A percentile compares a stretch with the other conserved stretches of the same genome.
These are phyloP conservation scores for Drosophila serrata DNA, from an alignment of 1,140 invertebrate genomes.

Conservation along the genomic window DNA sequence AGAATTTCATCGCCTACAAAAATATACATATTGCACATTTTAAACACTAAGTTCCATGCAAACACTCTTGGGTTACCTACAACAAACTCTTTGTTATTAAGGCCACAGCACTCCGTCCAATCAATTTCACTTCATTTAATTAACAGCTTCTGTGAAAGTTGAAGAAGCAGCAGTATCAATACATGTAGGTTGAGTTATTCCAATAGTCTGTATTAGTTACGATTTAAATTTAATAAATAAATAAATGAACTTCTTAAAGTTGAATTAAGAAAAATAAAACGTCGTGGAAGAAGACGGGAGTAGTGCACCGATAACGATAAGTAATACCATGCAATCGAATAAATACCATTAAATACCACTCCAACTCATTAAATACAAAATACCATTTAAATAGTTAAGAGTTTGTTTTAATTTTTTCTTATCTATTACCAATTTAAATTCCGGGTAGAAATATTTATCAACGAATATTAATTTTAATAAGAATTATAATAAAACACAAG, in stretches of 20 bases:
- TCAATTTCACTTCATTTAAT: constrained; percentile 35
- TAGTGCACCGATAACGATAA: not conserved
- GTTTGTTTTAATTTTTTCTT: not conserved
- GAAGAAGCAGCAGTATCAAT: not conserved
- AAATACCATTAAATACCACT: not conserved
- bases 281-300: not conserved
- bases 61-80: constrained; percentile 31
- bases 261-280: not conserved
- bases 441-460: not conserved
- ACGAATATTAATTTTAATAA: too few species aligned
- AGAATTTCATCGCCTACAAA: constrained; percentile 21
- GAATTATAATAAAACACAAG: not conserved
- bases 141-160: not conserved
- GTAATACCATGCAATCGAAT: not conserved
- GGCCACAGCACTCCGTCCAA: not conserved
- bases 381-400: not conserved
- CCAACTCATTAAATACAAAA: not conserved
- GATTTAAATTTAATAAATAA: not conserved
- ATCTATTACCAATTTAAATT: not conserved
- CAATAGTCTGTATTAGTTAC: not conserved
- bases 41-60: not conserved
- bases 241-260: not conserved
- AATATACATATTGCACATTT: not conserved
- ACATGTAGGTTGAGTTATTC: not conserved
- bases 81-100: constrained; percentile 14